Evolutionary conservation across 2,113 vertebrate genomes (phyloP).

Genomic region (Oncorhynchus kisutch): DNA sequence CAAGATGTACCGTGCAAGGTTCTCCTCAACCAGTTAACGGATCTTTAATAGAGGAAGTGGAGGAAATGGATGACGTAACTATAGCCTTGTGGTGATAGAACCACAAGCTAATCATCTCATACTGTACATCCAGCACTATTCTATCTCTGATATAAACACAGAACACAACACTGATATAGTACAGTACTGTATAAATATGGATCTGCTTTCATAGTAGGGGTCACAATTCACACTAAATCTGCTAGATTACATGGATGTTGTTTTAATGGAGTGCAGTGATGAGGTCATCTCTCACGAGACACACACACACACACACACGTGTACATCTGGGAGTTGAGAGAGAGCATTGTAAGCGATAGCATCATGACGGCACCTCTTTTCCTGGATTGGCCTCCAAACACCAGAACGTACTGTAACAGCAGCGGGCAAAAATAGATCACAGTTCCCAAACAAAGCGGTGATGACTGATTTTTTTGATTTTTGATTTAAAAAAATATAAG

Average conservation of each 20-base stretch:
- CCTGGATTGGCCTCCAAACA: slow-evolving; percentile 83
- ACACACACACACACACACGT: slow-evolving; percentile 21
- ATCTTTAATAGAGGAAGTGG: slow-evolving; percentile 9
- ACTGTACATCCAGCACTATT: too few species aligned
- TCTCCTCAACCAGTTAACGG: slow-evolving; percentile 13
- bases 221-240: slow-evolving; percentile 49
- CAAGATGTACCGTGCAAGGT: slow-evolving; percentile 14
- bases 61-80: background rate
- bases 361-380: slow-evolving; percentile 89
- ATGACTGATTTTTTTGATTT: slow-evolving; percentile 63
- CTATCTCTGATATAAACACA: slow-evolving; percentile 16
- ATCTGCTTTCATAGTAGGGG: slow-evolving; percentile 17
- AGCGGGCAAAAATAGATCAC: slow-evolving; percentile 69
- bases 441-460: slow-evolving; percentile 60
- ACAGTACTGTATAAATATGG: slow-evolving; percentile 6
- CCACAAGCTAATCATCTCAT: background rate
- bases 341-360: slow-evolving; percentile 89
- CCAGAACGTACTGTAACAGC: slow-evolving; percentile 55
- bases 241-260: slow-evolving; percentile 81
- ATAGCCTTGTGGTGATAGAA: slow-evolving; percentile 16
- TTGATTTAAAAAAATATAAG: slow-evolving; percentile 40
- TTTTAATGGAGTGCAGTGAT: slow-evolving; percentile 78
- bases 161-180: background rate
- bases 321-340: slow-evolving; percentile 83
- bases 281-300: slow-evolving; percentile 88